A percentile compares a stretch with the other conserved stretches of the same genome.
Conservation (phyloP, 53 echinoderm and acorn worm genomes). For the Astropecten irregularis region DNA sequence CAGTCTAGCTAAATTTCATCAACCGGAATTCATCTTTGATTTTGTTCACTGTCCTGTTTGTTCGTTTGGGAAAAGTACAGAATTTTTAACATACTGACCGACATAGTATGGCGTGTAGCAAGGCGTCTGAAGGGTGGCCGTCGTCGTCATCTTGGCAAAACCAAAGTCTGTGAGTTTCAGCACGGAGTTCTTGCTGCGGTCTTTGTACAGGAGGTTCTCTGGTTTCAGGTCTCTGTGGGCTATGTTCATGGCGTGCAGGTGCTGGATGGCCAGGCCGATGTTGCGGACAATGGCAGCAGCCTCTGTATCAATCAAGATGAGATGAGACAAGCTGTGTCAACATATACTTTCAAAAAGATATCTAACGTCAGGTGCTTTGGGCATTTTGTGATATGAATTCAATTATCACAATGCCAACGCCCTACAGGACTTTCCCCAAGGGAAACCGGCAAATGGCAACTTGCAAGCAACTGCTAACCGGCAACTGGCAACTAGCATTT, state of each 20-base stretch:
- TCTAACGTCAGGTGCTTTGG: too few species aligned
- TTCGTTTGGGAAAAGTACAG: too few species aligned
- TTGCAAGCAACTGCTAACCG: too few species aligned
- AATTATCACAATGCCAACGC: too few species aligned
- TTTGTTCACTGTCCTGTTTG: too few species aligned
- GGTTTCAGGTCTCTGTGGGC: constrained; percentile 98
- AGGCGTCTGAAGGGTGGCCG: constrained; percentile 94
- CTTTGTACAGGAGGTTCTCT: constrained; percentile 87
- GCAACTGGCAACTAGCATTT: too few species aligned
- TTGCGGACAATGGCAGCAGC: constrained; percentile 90
- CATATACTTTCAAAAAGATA: too few species aligned
- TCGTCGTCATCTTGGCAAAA: constrained; percentile 94
- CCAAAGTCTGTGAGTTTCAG: constrained; percentile 98
- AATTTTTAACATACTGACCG: constrained; percentile 83
- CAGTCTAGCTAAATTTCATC: too few species aligned
- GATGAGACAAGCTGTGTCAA: neutral
- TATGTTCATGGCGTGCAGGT: constrained; percentile 91
- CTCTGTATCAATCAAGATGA: constrained; percentile 78
- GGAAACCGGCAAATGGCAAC: too few species aligned
- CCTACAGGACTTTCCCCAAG: too few species aligned
- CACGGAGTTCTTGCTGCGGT: constrained; percentile 67
- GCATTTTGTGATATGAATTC: too few species aligned
- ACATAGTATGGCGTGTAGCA: constrained; percentile 99
- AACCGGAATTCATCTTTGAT: too few species aligned
- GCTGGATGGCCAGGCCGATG: constrained; percentile 85